These are phyloP conservation scores for Oncorhynchus mykiss DNA, from an alignment of 2,113 vertebrate genomes.

Conservation along the genomic window DNA sequence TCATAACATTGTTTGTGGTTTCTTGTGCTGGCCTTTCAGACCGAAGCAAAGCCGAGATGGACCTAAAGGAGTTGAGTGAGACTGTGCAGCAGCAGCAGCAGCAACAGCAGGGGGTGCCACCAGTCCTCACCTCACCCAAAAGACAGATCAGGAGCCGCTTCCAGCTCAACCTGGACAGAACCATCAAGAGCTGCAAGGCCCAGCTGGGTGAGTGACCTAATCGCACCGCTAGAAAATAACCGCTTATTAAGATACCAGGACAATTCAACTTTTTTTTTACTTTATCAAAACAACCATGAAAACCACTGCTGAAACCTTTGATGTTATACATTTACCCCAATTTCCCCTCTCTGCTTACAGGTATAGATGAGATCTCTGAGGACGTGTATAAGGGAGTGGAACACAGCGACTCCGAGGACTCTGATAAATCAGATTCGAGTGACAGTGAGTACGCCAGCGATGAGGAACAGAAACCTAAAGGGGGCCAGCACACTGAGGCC, in stretches of 20 bases:
- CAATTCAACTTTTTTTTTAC: background rate
- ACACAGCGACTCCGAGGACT: conserved; percentile 95
- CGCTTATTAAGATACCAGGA: background rate
- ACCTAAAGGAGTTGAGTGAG: conserved; percentile 93
- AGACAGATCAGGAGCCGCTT: conserved; percentile 92
- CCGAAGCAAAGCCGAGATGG: conserved; percentile 98
- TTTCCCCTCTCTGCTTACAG: conserved; percentile 69
- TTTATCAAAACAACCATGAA: too few relatives aligned
- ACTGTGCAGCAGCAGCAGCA: conserved; percentile 81
- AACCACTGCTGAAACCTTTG: background rate
- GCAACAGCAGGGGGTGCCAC: conserved; percentile 74
- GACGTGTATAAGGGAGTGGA: conserved; percentile 91
- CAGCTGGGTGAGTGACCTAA: conserved; percentile 81
- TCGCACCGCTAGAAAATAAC: background rate
- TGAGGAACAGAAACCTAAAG: conserved; percentile 87
- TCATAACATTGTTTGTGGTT: background rate
- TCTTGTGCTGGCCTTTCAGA: conserved; percentile 69
- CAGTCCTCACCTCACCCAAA: conserved; percentile 88
- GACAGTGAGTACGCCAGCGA: conserved; percentile 86
- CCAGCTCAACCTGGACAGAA: conserved; percentile 96
- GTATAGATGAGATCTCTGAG: conserved; percentile 95
- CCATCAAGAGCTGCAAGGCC: conserved; percentile 98
- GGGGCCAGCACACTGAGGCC: conserved; percentile 71
- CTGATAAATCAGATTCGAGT: conserved; percentile 94
- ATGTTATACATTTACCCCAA: background rate